A percentile compares a stretch with the other conserved stretches of the same genome.
Conservation (phyloP, 2,888 invertebrate species). For the Cheilosia vernalis region DNA sequence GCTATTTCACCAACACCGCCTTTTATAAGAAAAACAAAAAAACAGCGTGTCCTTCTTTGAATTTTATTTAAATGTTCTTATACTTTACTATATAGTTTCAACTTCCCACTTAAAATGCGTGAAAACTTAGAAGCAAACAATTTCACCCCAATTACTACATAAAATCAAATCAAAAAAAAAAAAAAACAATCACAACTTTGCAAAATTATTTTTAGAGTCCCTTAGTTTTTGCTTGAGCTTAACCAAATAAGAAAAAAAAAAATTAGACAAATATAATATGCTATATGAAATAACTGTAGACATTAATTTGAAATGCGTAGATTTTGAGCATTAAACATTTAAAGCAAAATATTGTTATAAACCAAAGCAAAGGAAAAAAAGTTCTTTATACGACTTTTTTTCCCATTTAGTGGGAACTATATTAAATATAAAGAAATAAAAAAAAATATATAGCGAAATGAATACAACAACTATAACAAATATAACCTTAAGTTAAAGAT, state of each 20-base stretch:
- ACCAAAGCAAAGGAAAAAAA: conserved; percentile 41
- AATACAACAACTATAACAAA: conserved; percentile 54
- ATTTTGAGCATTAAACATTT: conserved; percentile 57
- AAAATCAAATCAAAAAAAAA: too few relatives aligned
- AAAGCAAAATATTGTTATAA: conserved; percentile 31
- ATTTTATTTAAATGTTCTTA: conserved; percentile 18
- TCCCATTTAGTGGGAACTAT: conserved; percentile 73
- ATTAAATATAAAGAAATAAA: conserved; percentile 49
- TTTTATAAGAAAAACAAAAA: conserved; percentile 59
- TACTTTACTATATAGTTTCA: conserved; percentile 26
- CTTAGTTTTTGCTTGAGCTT: conserved; percentile 68
- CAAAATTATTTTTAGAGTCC: conserved; percentile 43
- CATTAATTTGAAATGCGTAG: conserved; percentile 58
- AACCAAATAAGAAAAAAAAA: conserved; percentile 10
- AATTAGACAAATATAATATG: conserved; percentile 51
- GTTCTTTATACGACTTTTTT: conserved; percentile 66
- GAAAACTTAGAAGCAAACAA: conserved; percentile 46
- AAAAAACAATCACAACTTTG: conserved; percentile 22
- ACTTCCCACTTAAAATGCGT: conserved; percentile 72
- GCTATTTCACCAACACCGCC: conserved; percentile 75
- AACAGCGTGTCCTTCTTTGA: conserved; percentile 69
- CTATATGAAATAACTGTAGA: conserved; percentile 27
- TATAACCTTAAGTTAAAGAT: conserved; percentile 70
- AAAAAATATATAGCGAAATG: conserved; percentile 52
- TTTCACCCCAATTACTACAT: conserved; percentile 17